A percentile compares a stretch with the other conserved stretches of the same genome.
Conservation (phyloP, 2,113 vertebrate species). For the Perca flavescens region DNA sequence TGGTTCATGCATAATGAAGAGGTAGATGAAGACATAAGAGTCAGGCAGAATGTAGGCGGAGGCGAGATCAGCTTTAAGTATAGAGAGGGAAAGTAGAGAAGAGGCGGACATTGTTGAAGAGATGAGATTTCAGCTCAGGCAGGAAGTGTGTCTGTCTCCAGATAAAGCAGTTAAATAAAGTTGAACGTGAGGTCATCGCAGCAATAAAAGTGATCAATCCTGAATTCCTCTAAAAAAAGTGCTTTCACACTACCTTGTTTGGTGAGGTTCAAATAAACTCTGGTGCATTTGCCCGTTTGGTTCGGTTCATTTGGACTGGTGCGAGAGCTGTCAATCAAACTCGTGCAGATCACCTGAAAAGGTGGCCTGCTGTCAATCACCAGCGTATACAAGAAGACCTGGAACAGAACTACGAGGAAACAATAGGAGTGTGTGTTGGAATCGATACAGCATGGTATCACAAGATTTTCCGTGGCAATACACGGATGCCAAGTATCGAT, state of each 20-base stretch:
- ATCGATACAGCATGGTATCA: no score
- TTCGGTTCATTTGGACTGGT: no score
- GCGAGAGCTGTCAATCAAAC: no score
- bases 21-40: not conserved
- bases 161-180: not conserved
- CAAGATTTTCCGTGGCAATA: no score
- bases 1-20: constrained; percentile 1
- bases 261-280: not conserved
- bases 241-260: not conserved
- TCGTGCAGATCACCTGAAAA: no score
- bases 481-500: no score
- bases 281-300: not conserved
- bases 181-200: not conserved
- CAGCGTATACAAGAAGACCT: no score
- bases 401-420: no score
- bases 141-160: not conserved
- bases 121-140: not conserved
- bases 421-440: no score
- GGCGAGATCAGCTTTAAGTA: not conserved
- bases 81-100: not conserved
- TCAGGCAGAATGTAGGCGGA: constrained; percentile 12
- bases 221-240: not conserved
- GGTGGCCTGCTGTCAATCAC: no score
- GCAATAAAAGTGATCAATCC: not conserved
- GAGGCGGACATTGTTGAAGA: not conserved